A percentile compares a stretch with the other conserved stretches of the same genome.
Conservation (phyloP, 2,888 invertebrate species). For the Conomelus anceps region DNA sequence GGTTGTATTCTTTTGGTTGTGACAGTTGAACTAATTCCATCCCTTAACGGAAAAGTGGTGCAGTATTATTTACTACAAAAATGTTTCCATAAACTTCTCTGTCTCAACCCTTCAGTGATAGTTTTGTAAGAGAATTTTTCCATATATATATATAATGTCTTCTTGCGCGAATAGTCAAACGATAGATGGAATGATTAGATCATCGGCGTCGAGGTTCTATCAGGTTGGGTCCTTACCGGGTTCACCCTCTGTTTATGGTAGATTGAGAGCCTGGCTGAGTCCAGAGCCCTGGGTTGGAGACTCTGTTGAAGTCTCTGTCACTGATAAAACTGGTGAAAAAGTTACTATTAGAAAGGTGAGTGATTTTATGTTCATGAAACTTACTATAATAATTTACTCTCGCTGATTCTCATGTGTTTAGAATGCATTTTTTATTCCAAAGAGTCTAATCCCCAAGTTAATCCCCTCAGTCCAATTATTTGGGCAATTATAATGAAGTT, state of each 20-base stretch:
- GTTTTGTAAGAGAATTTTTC: not conserved
- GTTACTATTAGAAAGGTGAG: conserved; percentile 5
- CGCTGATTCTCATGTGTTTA: not conserved
- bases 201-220: conserved; percentile 22
- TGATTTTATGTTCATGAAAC: no score
- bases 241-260: conserved; percentile 19
- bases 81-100: not conserved
- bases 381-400: no score
- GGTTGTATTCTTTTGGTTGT: conserved; percentile 4
- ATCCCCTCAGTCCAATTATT: no score
- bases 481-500: no score
- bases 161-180: not conserved
- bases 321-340: conserved; percentile 6
- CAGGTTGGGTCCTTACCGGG: conserved; percentile 20
- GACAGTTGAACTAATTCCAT: not conserved
- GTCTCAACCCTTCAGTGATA: not conserved
- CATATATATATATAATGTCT: not conserved
- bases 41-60: not conserved
- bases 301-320: not conserved
- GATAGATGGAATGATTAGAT: conserved; percentile 6
- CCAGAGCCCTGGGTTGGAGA: conserved; percentile 1
- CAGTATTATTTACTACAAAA: not conserved
- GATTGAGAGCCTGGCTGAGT: conserved; percentile 20
- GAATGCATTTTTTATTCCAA: no score
- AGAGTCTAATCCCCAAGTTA: no score